Conservation (phyloP, 2,888 invertebrate species). For the Brachypalpus laphriformis region DNA sequence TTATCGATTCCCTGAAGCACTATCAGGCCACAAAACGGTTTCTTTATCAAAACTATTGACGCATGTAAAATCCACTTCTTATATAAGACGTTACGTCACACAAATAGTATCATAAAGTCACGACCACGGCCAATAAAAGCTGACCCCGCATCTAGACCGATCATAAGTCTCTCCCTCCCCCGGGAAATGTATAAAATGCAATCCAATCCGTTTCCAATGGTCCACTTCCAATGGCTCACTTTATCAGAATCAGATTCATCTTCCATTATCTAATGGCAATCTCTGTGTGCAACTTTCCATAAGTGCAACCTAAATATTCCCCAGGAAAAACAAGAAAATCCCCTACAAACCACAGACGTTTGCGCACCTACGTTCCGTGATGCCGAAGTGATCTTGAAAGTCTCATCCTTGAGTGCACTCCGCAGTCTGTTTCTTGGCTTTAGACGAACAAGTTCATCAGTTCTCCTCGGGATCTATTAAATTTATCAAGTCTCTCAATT, state of each 20-base stretch:
- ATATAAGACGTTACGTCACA: slow-evolving; percentile 20
- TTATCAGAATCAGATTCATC: slow-evolving; percentile 16
- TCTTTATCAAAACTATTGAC: neutral
- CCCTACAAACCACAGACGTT: slow-evolving; percentile 39
- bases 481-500: neutral
- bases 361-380: neutral
- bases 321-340: slow-evolving; percentile 45
- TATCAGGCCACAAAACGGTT: neutral
- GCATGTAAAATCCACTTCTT: slow-evolving; percentile 13
- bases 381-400: slow-evolving; percentile 39
- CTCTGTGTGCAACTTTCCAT: slow-evolving; percentile 55
- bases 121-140: neutral
- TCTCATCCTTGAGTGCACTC: slow-evolving; percentile 48
- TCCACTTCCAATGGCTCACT: slow-evolving; percentile 41
- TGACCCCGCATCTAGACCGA: neutral
- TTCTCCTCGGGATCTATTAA: slow-evolving; percentile 3
- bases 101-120: neutral
- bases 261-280: slow-evolving; percentile 55
- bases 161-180: neutral
- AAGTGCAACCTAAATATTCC: slow-evolving; percentile 48
- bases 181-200: neutral
- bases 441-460: slow-evolving; percentile 51
- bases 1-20: neutral
- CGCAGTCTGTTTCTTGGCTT: slow-evolving; percentile 56
- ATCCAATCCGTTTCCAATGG: slow-evolving; percentile 18